These are phyloP conservation scores for Ctenomys sociabilis DNA, from an alignment of 2,113 vertebrate genomes.

Conservation along the genomic window DNA sequence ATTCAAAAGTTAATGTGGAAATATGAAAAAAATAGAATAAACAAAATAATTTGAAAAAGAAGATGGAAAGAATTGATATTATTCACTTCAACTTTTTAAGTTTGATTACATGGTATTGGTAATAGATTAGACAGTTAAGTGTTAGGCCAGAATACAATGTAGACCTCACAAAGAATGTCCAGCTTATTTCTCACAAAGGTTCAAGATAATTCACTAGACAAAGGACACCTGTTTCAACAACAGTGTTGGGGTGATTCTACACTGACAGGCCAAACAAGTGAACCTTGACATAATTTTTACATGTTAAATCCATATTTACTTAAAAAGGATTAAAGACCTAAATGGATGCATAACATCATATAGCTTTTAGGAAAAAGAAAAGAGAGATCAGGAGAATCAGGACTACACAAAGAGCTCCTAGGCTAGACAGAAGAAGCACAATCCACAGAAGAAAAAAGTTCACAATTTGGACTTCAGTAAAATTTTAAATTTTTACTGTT, in stretches of 20 bases:
- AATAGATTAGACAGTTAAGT: neutral
- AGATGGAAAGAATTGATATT: neutral
- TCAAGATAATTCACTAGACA: neutral
- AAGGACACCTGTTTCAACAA: neutral
- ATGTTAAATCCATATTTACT: neutral
- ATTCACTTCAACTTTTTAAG: neutral
- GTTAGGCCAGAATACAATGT: neutral
- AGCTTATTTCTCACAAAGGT: neutral
- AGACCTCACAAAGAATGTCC: neutral
- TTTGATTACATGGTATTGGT: neutral
- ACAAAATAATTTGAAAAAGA: neutral
- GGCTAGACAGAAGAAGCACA: neutral
- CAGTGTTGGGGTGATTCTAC: neutral
- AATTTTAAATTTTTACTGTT: neutral
- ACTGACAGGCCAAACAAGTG: neutral
- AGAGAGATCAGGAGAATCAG: neutral
- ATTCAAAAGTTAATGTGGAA: conserved; percentile 31
- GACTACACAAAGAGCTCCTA: neutral
- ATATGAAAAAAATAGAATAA: neutral
- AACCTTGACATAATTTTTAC: neutral
- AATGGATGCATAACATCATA: neutral
- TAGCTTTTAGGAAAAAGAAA: neutral
- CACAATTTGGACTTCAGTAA: neutral
- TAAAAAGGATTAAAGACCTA: neutral
- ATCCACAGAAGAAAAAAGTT: neutral